A percentile compares a stretch with the other conserved stretches of the same genome.
Evolutionary conservation across 2,797 vertebrate species (phyloP).

Genomic region (Sebastes melanostomus): DNA sequence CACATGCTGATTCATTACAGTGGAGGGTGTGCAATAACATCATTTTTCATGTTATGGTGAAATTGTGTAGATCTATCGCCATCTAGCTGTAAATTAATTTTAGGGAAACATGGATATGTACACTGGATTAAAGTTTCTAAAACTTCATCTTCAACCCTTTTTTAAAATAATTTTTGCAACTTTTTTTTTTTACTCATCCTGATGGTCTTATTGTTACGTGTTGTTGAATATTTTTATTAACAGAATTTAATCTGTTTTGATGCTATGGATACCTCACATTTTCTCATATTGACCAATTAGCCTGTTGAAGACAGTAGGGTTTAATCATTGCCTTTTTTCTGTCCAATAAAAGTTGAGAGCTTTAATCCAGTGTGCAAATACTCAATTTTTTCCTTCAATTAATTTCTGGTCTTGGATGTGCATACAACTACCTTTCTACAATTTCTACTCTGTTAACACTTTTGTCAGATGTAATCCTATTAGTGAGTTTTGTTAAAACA

Average conservation of each 20-base stretch:
- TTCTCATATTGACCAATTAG: background rate
- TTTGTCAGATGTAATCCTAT: background rate
- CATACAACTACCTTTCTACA: background rate
- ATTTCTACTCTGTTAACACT: background rate
- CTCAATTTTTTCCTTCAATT: background rate
- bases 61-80: constrained; percentile 1
- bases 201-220: background rate
- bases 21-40: background rate
- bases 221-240: background rate
- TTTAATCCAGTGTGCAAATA: background rate
- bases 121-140: background rate
- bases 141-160: background rate
- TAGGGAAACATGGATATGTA: fast-evolving
- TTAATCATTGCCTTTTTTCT: background rate
- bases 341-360: background rate
- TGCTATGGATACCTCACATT: background rate
- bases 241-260: background rate
- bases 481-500: background rate
- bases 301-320: background rate
- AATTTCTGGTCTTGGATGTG: background rate
- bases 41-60: background rate
- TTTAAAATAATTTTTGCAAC: background rate
- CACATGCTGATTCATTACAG: background rate
- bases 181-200: background rate
- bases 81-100: constrained; percentile 21